Evolutionary conservation across 2,888 invertebrate genomes (phyloP).

Genomic region (Mechanitis mazaeus): DNA sequence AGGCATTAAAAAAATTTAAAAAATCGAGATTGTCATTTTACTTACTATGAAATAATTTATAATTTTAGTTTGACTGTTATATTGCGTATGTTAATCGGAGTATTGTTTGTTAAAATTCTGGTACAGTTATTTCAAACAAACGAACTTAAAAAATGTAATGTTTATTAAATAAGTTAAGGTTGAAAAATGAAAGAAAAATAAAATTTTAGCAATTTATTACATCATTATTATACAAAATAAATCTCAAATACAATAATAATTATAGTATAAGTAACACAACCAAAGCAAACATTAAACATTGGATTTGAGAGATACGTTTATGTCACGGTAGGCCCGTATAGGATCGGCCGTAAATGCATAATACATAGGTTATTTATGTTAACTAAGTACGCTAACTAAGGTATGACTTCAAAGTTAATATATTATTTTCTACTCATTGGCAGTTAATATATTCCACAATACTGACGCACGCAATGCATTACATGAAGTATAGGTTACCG

Average conservation of each 20-base stretch:
- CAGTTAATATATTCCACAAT: conserved; percentile 48
- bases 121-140: too few species aligned
- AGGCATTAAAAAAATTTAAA: too few species aligned
- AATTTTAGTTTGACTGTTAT: too few species aligned
- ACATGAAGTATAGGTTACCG: conserved; percentile 30
- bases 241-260: conserved; percentile 74
- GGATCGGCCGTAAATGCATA: conserved; percentile 63
- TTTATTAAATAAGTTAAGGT: too few species aligned
- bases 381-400: conserved; percentile 44
- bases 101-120: too few species aligned
- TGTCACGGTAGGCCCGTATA: conserved; percentile 50
- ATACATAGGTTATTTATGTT: conserved; percentile 45
- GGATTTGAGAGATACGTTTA: conserved; percentile 64
- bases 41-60: too few species aligned
- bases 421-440: conserved; percentile 56
- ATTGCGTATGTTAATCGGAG: too few species aligned
- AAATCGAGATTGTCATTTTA: too few species aligned
- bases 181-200: conserved; percentile 29
- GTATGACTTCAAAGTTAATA: conserved; percentile 55
- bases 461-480: conserved; percentile 46
- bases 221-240: conserved; percentile 75
- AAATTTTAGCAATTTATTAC: conserved; percentile 73
- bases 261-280: conserved; percentile 74
- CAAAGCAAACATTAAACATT: conserved; percentile 74
- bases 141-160: too few species aligned